Evolutionary conservation across 1,140 invertebrate genomes (phyloP).

Genomic region (Agraylea sexmaculata): DNA sequence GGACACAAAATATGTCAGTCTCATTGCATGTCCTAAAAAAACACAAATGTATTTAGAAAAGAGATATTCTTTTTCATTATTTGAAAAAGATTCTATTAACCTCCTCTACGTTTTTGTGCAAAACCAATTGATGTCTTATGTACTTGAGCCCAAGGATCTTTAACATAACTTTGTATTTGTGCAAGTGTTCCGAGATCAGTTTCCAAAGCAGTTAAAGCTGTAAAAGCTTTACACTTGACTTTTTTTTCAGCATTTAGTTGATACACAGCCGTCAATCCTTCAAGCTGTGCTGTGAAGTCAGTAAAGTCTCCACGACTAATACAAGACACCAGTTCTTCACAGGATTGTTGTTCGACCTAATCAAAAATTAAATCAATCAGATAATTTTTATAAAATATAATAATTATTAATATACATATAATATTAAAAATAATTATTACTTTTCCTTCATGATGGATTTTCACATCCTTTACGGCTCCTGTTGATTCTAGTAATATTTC

Average conservation of each 20-base stretch:
- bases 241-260: slow-evolving; percentile 91
- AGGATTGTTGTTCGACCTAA: slow-evolving; percentile 57
- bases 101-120: slow-evolving; percentile 62
- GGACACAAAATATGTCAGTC: slow-evolving; percentile 89
- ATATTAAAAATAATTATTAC: slow-evolving; percentile 21
- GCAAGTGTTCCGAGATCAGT: slow-evolving; percentile 77
- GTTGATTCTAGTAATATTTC: slow-evolving; percentile 75
- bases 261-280: slow-evolving; percentile 85
- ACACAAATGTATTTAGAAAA: slow-evolving; percentile 9
- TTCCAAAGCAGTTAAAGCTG: slow-evolving; percentile 84
- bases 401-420: background rate
- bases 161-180: slow-evolving; percentile 61
- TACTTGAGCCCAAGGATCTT: slow-evolving; percentile 76
- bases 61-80: no score
- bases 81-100: slow-evolving; percentile 32
- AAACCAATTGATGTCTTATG: slow-evolving; percentile 84
- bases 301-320: slow-evolving; percentile 73
- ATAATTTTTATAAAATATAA: background rate
- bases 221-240: slow-evolving; percentile 85
- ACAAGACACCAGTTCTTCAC: slow-evolving; percentile 74
- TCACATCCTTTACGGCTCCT: slow-evolving; percentile 82
- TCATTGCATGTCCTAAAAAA: slow-evolving; percentile 74
- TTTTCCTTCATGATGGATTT: slow-evolving; percentile 81
- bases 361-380: slow-evolving; percentile 1
- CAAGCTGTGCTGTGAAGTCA: slow-evolving; percentile 85